phyloP scores from a whole-genome alignment of 2,113 vertebrate genomes.

The Pelmatolapia mariae region DNA sequence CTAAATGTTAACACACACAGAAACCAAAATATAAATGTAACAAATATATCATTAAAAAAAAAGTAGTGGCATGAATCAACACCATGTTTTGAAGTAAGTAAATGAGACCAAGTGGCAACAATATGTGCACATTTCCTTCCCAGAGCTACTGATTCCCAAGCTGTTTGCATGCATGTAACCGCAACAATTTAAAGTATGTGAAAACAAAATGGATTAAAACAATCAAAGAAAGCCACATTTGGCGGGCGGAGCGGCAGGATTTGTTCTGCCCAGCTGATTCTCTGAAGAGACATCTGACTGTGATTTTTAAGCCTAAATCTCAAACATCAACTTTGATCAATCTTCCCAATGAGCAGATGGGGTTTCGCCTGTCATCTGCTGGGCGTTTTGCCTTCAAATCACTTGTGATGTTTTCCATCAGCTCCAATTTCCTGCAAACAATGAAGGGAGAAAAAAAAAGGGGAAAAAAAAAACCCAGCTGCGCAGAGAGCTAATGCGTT shows the following conservation, averaged over 20 bases:
- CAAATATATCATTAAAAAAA: rapidly evolving
- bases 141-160: not conserved
- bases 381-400: not conserved
- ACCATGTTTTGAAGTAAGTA: not conserved
- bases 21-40: not conserved
- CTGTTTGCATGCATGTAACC: not conserved
- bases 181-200: not conserved
- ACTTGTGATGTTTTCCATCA: conserved; percentile 2
- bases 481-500: conserved; percentile 34
- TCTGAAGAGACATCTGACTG: not conserved
- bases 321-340: conserved; percentile 16
- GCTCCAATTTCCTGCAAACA: conserved; percentile 6
- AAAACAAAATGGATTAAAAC: not conserved
- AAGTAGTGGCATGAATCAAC: not conserved
- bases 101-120: not conserved
- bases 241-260: not conserved
- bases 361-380: not conserved
- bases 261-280: not conserved
- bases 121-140: not conserved
- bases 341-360: not conserved
- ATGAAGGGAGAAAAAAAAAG: not conserved
- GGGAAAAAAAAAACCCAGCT: conserved; percentile 6
- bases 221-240: not conserved
- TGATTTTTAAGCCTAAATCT: not conserved
- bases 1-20: not conserved